Evolutionary conservation across 2,888 invertebrate genomes (phyloP).

Genomic region (Calameuta pallipes): DNA sequence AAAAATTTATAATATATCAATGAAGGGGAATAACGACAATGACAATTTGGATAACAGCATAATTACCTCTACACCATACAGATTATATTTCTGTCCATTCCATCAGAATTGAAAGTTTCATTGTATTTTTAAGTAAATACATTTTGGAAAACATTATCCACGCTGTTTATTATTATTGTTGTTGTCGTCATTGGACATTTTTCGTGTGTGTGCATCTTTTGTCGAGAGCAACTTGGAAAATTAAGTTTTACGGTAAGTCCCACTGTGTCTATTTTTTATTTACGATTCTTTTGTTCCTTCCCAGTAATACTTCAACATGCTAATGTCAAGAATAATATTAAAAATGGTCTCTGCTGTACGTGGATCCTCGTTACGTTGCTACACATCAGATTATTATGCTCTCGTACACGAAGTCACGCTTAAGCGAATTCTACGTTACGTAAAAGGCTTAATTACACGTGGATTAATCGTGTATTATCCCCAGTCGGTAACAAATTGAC

Average conservation of each 20-base stretch:
- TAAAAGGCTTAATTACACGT: background rate
- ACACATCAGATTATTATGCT: background rate
- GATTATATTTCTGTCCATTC: conserved; percentile 56
- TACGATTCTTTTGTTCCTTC: background rate
- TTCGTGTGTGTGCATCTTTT: background rate
- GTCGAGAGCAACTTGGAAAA: background rate
- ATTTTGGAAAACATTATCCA: conserved; percentile 45
- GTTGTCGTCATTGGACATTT: background rate
- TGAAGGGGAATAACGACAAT: background rate
- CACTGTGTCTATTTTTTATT: background rate
- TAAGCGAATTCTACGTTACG: background rate
- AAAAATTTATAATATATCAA: background rate
- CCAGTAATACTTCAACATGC: background rate
- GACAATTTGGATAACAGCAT: conserved; percentile 27
- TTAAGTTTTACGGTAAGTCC: background rate
- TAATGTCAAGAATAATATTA: background rate
- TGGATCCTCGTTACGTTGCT: background rate
- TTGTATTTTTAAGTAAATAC: conserved; percentile 60
- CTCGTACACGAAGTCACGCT: background rate
- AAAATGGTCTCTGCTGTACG: background rate
- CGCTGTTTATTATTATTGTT: background rate
- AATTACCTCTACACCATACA: conserved; percentile 12
- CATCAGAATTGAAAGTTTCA: conserved; percentile 53
- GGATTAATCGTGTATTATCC: background rate
- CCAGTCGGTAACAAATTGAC: background rate